Base-by-base conservation (phyloP, 2,888 invertebrate species). In the Agrilus biguttatus region DNA sequence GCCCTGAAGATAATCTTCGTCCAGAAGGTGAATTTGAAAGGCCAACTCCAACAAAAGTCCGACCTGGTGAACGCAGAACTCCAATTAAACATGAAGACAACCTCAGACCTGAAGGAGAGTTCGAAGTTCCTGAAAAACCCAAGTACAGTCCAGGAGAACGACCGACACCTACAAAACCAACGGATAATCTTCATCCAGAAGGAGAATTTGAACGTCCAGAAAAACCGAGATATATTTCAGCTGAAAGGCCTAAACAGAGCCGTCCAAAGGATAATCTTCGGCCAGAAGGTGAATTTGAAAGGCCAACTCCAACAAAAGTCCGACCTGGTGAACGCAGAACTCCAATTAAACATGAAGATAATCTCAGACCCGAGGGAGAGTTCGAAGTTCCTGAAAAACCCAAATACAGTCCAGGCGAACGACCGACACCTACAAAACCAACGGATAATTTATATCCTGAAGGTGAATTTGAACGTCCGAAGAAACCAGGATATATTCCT, bases 201-300 rank as follows among this genome's bases (percentile, higher is more conserved):
- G 75, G 76, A 6, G 71, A 71, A 0, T 74, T 76, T 54, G 70
- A 74, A 49, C 54, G 66, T 7, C 75, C 73, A 0, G 64, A 64
- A 36, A 65, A 65, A 38, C 60, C 66, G 1, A 51, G 60, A 35
- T 73, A 66, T 53, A 61, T 60, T 6, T 72, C 73, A 1, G 70
- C 64, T 4, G 74, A 74, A 50, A 56, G 70, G 28, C 69, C 62
- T 0, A 54, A 53, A 19, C 67, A 60, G 2, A 67, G 59, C 1
- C 70, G 65, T 48, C 75, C 72, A 1, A 56, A 66, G 44, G 75
- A 77, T 47, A 71, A 71, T 50, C 49, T 72, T 0, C 53, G 54
- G 12, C 70, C 70, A 0, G 62, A 70, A 65, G 63, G 63, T 5
- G 61, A 66, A 1, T 73, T 74, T 53, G 69, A 72, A 46, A 62